A percentile compares a stretch with the other conserved stretches of the same genome.
phyloP scores from a whole-genome alignment of 1,140 invertebrate species.

The Arctopsyche grandis region DNA sequence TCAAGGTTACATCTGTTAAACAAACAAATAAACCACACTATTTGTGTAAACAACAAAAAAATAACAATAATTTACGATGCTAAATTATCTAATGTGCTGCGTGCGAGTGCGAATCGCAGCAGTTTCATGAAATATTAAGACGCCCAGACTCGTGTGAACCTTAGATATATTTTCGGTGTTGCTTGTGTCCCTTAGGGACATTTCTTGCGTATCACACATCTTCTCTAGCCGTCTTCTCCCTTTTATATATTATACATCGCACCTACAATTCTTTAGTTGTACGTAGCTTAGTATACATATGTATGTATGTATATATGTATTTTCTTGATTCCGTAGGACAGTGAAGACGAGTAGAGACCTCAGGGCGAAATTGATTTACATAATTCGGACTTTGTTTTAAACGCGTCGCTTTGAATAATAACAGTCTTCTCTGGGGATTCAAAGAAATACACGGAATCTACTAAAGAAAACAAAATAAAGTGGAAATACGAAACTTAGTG shows the following conservation, averaged over 20 bases:
- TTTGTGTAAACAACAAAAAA: too few relatives aligned
- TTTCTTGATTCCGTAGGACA: too few relatives aligned
- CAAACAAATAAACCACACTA: too few relatives aligned
- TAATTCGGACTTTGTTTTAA: slow-evolving; percentile 44
- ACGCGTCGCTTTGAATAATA: slow-evolving; percentile 40
- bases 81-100: too few relatives aligned
- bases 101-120: background rate
- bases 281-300: background rate
- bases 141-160: background rate
- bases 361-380: slow-evolving; percentile 38
- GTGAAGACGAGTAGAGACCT: background rate
- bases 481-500: too few relatives aligned
- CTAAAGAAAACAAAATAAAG: background rate
- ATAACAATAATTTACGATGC: background rate
- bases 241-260: background rate
- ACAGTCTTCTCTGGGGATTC: background rate
- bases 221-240: background rate
- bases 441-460: background rate
- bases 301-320: too few relatives aligned
- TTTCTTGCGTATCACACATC: background rate
- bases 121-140: background rate
- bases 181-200: background rate
- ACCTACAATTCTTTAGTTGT: background rate
- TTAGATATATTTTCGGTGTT: background rate
- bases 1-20: background rate